phyloP scores from a whole-genome alignment of 2,888 invertebrate genomes.

The Ennomos erosarius region DNA sequence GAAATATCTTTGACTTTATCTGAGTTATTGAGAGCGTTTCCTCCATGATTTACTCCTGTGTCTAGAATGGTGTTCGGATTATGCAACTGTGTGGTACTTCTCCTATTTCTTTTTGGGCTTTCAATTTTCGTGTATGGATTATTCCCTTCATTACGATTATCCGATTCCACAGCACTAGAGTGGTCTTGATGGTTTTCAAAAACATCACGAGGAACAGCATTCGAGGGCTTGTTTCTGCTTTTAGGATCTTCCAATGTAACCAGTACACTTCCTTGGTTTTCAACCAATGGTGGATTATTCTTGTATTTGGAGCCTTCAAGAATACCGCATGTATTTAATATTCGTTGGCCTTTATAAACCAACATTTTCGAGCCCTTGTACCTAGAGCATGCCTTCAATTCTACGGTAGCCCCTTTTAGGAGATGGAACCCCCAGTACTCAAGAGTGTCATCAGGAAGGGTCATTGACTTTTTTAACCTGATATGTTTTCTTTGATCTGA shows the following conservation, averaged over 20 bases:
- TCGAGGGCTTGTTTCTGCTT: slow-evolving; percentile 16
- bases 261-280: slow-evolving; percentile 84
- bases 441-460: slow-evolving; percentile 92
- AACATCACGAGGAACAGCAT: slow-evolving; percentile 19
- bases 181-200: slow-evolving; percentile 15
- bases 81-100: slow-evolving; percentile 60
- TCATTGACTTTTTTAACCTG: slow-evolving; percentile 92
- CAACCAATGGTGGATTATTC: slow-evolving; percentile 85
- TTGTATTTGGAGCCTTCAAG: slow-evolving; percentile 89
- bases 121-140: slow-evolving; percentile 4
- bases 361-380: slow-evolving; percentile 92
- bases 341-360: slow-evolving; percentile 92
- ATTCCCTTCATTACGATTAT: neutral
- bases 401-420: slow-evolving; percentile 90
- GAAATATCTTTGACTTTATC: slow-evolving; percentile 86
- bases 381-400: slow-evolving; percentile 91
- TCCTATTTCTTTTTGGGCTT: slow-evolving; percentile 63
- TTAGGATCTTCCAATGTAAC: slow-evolving; percentile 73
- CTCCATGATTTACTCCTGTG: slow-evolving; percentile 91
- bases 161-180: slow-evolving; percentile 2
- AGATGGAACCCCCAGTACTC: slow-evolving; percentile 96
- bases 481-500: slow-evolving; percentile 90
- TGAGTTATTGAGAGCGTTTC: slow-evolving; percentile 87
- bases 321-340: slow-evolving; percentile 91
- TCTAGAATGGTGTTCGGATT: slow-evolving; percentile 86